A percentile compares a stretch with the other conserved stretches of the same genome.
Evolutionary conservation across 2,113 vertebrate species (phyloP).

Genomic region (Rhizomys pruinosus): DNA sequence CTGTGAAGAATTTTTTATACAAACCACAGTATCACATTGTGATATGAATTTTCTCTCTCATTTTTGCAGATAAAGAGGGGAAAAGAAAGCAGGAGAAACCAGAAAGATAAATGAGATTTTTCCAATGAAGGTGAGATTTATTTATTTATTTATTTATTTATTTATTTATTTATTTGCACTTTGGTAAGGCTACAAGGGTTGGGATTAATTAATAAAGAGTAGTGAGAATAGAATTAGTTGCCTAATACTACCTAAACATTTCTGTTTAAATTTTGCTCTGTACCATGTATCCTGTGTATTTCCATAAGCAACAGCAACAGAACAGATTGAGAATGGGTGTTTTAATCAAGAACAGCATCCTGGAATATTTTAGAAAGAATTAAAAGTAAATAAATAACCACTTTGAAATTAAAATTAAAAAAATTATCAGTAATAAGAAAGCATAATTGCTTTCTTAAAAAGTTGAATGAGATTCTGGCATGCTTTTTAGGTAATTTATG

Average conservation of each 20-base stretch:
- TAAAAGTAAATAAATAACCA: background rate
- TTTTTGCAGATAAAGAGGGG: conserved; percentile 44
- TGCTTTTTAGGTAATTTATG: background rate
- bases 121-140: conserved; percentile 50
- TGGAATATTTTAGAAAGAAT: conserved; percentile 28
- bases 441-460: conserved; percentile 1
- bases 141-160: background rate
- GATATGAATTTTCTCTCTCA: conserved; percentile 31
- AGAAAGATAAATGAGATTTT: conserved; percentile 34
- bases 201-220: conserved; percentile 50
- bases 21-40: conserved; percentile 19
- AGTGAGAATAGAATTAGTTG: background rate
- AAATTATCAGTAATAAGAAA: too few species aligned
- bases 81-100: conserved; percentile 57
- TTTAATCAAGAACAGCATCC: background rate
- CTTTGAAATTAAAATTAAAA: conserved; percentile 14
- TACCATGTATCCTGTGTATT: conserved; percentile 1
- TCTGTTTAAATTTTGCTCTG: conserved; percentile 44
- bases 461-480: background rate
- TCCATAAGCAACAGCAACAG: background rate
- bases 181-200: conserved; percentile 12
- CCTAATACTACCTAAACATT: background rate
- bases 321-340: background rate
- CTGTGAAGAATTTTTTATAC: conserved; percentile 51
- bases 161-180: conserved; percentile 38